Evolutionary conservation across 2,113 vertebrate species (phyloP), one percentile per base, ranked within the genome.

Genomic region (Esox niger): DNA sequence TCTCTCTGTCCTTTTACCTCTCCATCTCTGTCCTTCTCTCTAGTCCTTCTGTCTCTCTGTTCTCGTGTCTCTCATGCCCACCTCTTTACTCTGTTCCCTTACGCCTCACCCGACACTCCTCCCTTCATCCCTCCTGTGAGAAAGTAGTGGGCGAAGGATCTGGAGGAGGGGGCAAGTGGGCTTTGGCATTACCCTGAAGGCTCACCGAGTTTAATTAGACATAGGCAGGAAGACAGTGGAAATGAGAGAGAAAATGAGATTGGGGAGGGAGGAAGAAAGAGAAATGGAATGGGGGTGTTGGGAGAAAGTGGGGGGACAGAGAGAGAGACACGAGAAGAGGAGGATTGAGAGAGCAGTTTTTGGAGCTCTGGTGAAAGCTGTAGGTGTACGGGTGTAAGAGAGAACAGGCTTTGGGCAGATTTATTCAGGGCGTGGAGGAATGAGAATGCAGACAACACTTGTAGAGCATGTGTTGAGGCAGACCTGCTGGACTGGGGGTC

Each of bases 151-250:
- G 78, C 63, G 78, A 81, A 23, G 46, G 6, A 20, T 8, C 3
- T 55, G 35, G 67, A 75, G 54, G 60, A 68, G 38, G 68, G 75
- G 79, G 72, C 61, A 31, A 30, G 67, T 43, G 64, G 52, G 52
- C 61, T 62, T 64, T 7, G n/a, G 62, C 35, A 66, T 68, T 71
- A 67, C 74, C 74, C 79, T 68, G 70, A 81, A 80, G 82, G 78
- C 89, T 85, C 83, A 82, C 79, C 74, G 79, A 86, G 75, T 87
- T 89, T 90, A 88, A 91, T 91, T 89, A 71, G 86, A 77, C 68
- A 73, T 67, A 71, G 69, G 62, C 29, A 66, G 30, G 31, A 9
- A 54, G 27, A 69, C 32, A 76, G 60, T 61, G 43, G 67, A 57
- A 77, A 26, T 68, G 63, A n/a, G 25, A 35, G 8, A 63, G 5